Conservation (phyloP, 1,140 invertebrate species). For the Drosophila funebris region DNA sequence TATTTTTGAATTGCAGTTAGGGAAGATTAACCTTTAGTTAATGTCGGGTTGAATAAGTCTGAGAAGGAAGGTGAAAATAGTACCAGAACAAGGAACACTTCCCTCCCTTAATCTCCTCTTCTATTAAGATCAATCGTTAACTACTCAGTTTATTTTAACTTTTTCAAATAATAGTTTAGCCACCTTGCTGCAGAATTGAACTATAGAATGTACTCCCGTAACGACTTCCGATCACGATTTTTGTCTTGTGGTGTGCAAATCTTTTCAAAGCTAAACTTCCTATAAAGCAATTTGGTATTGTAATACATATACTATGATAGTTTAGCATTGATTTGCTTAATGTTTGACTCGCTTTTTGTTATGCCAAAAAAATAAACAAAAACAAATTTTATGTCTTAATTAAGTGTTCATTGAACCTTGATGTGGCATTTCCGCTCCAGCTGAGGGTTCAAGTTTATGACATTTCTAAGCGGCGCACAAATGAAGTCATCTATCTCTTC, state of each 20-base stretch:
- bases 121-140: too few species aligned
- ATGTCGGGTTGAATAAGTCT: too few species aligned
- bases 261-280: not conserved
- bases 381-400: conserved; percentile 51
- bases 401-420: conserved; percentile 64
- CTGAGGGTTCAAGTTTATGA: conserved; percentile 70
- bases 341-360: conserved; percentile 21
- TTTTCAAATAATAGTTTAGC: not conserved
- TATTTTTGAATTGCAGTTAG: not conserved
- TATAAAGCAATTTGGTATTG: not conserved
- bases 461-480: conserved; percentile 60
- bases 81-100: too few species aligned
- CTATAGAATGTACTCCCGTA: not conserved
- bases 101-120: too few species aligned
- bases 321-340: not conserved
- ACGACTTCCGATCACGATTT: not conserved
- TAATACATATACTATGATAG: not conserved
- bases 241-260: not conserved
- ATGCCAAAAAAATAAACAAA: conserved; percentile 30
- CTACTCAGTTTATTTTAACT: too few species aligned
- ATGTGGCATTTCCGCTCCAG: conserved; percentile 51
- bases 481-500: conserved; percentile 64
- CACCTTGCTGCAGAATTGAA: too few species aligned
- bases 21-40: too few species aligned
- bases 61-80: too few species aligned